Evolutionary conservation across 2,888 invertebrate species (phyloP), one percentile per base, ranked within the genome.

Genomic region (Caenorhabditis parvicauda): DNA sequence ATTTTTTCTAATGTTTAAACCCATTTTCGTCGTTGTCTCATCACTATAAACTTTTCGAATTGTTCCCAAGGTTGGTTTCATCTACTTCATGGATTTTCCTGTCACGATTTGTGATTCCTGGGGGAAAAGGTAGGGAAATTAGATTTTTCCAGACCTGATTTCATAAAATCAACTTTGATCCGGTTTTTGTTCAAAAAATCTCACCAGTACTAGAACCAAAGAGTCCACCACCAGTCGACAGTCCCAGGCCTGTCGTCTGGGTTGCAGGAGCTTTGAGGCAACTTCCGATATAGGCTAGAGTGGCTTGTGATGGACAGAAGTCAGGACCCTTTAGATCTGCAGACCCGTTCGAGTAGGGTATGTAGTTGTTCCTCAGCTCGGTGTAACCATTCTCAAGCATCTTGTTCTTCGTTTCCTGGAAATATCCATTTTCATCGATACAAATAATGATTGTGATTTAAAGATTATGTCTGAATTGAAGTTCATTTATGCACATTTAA

Each of bases 271-370:
- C 63, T 47, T 55, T 42, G 38, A 63, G 39, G 3, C 58, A 25
- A 21, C 52, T 58, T 48, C 63, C 63, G 28, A 63, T 63, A 19
- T 58, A 28, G 2, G 58, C 63, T 2, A 63, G 48, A 45, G 55
- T 58, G 5, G 63, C 56, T 39, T 63, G 63, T 4, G 63, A 63
- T 19, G 63, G 63, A 52, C 55, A 59, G 32, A 63, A 63, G 17
- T 59, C 63, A 19, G 58, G 50, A 6, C 63, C 63, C 0, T 32
- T 19, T 1, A 25, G 3, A n/a, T 17, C 14, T 7, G 19, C 29
- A 14, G 29, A 25, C 6, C 5, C 12, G 1, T 2, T 4, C 24
- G 35, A 25, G n/a, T 43, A 49, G 22, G 21, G 14, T 3, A 19
- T 44, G 28, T 48, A 52, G 19, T 43, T 41, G 25, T 45, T 54